Percentiles rank a stretch among this genome's conserved stretches.
Conservation (phyloP, 2,888 invertebrate genomes). For the Neelides folsomi region DNA sequence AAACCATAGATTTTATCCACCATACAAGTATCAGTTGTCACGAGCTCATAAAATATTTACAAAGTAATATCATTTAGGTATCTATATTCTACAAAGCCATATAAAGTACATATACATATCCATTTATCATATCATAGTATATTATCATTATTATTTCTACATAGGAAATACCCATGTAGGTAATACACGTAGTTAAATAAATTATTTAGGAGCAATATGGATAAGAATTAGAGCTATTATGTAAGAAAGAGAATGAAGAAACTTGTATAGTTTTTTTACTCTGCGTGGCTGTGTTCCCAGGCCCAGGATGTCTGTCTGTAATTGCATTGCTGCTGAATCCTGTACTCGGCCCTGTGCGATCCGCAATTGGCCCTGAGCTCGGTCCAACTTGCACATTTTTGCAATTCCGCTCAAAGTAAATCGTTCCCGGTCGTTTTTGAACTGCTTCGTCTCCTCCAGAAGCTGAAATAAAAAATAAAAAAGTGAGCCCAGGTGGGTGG, state of each 20-base stretch:
- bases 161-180: no score
- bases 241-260: not conserved
- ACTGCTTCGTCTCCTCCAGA: conserved; percentile 35
- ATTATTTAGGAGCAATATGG: no score
- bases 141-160: no score
- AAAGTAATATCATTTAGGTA: no score
- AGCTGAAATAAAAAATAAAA: conserved; percentile 23
- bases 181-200: no score
- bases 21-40: no score
- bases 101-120: no score
- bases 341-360: conserved; percentile 16
- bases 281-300: conserved; percentile 31
- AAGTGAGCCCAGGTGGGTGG: not conserved
- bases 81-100: no score
- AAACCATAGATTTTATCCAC: no score
- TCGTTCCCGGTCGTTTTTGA: conserved; percentile 36
- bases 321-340: conserved; percentile 28
- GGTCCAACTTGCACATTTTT: conserved; percentile 13
- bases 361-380: conserved; percentile 18
- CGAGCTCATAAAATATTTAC: no score
- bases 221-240: not conserved
- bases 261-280: conserved; percentile 11
- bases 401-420: conserved; percentile 36
- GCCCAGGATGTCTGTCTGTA: conserved; percentile 26
- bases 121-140: no score